Conservation (phyloP, 2,797 vertebrate species). For the Pangasius krempfi region DNA sequence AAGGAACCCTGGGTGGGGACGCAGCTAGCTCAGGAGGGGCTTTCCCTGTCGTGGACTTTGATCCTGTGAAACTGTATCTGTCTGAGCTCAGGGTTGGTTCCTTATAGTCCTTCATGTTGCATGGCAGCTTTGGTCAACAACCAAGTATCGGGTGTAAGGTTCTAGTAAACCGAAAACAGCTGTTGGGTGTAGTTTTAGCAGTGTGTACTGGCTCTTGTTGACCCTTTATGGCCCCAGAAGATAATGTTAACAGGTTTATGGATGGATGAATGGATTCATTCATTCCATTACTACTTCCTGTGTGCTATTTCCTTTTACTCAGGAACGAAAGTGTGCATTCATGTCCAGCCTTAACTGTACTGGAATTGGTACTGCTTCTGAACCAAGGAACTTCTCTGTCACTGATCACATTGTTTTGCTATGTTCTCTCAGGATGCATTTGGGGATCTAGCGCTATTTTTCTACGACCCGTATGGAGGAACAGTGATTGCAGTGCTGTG, state of each 20-base stretch:
- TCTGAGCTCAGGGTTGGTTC: conserved; percentile 81
- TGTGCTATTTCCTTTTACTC: not conserved
- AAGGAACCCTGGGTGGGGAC: conserved; percentile 68
- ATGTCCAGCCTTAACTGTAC: not conserved
- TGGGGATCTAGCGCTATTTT: conserved; percentile 89
- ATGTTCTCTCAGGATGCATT: conserved; percentile 80
- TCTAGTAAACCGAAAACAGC: not conserved
- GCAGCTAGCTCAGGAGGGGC: conserved; percentile 54
- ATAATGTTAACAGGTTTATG: not conserved
- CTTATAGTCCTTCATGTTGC: not conserved
- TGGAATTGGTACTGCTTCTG: not conserved
- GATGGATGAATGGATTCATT: not conserved
- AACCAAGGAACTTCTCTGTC: not conserved
- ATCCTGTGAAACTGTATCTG: conserved; percentile 87
- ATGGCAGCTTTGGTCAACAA: not conserved
- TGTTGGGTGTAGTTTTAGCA: not conserved
- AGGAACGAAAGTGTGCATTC: not conserved
- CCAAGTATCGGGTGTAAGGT: not conserved
- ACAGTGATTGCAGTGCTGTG: conserved; percentile 90
- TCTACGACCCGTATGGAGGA: conserved; percentile 90
- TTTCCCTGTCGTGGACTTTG: conserved; percentile 88
- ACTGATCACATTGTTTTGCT: not conserved
- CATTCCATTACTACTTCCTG: not conserved
- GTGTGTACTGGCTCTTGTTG: not conserved
- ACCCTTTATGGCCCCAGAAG: not conserved